Conservation (phyloP, 1,140 invertebrate genomes). For the Platyura marginata region DNA sequence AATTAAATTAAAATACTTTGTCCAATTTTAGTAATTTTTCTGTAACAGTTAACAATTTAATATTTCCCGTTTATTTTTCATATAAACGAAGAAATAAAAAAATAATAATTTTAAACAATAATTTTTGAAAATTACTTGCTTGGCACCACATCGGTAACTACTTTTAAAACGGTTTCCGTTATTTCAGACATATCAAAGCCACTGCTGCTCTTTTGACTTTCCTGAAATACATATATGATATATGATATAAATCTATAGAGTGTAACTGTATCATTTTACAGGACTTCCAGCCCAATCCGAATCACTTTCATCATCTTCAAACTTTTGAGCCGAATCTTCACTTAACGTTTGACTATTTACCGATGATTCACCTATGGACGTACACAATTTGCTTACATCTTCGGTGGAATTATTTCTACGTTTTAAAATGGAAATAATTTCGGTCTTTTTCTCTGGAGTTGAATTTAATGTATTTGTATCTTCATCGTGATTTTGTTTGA, state of each 20-base stretch:
- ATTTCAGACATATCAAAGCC: slow-evolving; percentile 47
- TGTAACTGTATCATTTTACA: slow-evolving; percentile 4
- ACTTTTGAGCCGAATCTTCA: slow-evolving; percentile 13
- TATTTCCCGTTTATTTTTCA: too few species aligned
- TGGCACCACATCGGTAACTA: slow-evolving; percentile 44
- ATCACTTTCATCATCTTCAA: slow-evolving; percentile 23
- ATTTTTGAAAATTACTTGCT: too few species aligned
- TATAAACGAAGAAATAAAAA: too few species aligned
- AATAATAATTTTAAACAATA: too few species aligned
- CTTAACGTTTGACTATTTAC: slow-evolving; percentile 21
- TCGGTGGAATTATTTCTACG: slow-evolving; percentile 32
- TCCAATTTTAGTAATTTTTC: too few species aligned
- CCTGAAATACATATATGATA: slow-evolving; percentile 24
- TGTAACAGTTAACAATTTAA: too few species aligned
- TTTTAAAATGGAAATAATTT: slow-evolving; percentile 36
- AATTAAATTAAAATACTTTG: too few species aligned
- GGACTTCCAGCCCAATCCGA: slow-evolving; percentile 35
- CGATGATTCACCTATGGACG: slow-evolving; percentile 8
- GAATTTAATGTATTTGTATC: neutral
- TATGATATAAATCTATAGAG: neutral
- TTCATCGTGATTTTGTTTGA: too few species aligned
- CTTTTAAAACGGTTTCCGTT: slow-evolving; percentile 46
- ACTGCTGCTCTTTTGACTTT: slow-evolving; percentile 38
- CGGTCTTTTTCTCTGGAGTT: slow-evolving; percentile 10
- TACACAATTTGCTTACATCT: slow-evolving; percentile 15